A percentile compares a stretch with the other conserved stretches of the same genome.
Conservation (phyloP, 2,888 invertebrate genomes). For the Euzophera pinguis region DNA sequence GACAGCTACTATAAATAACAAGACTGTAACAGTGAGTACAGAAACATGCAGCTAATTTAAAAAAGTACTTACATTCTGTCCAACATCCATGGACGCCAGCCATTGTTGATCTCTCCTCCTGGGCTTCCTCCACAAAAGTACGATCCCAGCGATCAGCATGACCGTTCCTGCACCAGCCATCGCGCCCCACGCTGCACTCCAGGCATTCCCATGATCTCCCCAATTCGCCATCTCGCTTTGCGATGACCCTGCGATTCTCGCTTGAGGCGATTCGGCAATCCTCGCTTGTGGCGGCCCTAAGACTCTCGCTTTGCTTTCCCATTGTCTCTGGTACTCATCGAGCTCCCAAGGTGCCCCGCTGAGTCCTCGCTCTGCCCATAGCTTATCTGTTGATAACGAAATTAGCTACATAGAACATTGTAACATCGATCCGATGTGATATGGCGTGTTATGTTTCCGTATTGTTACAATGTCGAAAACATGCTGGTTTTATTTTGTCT, state of each 20-base stretch:
- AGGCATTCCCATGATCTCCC: constrained; percentile 36
- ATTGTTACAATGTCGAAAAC: constrained; percentile 22
- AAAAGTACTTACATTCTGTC: constrained; percentile 55
- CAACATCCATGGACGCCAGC: constrained; percentile 63
- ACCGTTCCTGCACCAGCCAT: constrained; percentile 62
- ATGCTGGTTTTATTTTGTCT: constrained; percentile 9
- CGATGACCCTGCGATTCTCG: constrained; percentile 33
- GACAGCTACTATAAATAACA: too few relatives aligned
- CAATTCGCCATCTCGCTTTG: constrained; percentile 22
- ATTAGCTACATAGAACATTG: constrained; percentile 57
- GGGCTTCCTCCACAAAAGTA: constrained; percentile 57
- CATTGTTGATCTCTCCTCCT: constrained; percentile 45
- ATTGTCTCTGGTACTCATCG: constrained; percentile 30
- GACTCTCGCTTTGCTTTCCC: constrained; percentile 33
- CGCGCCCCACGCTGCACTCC: constrained; percentile 66
- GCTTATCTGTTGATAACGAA: constrained; percentile 74
- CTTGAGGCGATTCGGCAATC: constrained; percentile 35
- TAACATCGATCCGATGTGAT: constrained; percentile 57
- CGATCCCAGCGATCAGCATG: constrained; percentile 50
- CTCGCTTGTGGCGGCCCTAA: constrained; percentile 39
- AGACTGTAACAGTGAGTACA: too few relatives aligned
- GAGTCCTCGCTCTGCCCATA: constrained; percentile 52
- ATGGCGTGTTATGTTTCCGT: constrained; percentile 25
- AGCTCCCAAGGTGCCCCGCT: constrained; percentile 49
- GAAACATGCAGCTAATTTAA: neutral